Conservation (phyloP, 2,888 invertebrate species). For the Melieria picta region DNA sequence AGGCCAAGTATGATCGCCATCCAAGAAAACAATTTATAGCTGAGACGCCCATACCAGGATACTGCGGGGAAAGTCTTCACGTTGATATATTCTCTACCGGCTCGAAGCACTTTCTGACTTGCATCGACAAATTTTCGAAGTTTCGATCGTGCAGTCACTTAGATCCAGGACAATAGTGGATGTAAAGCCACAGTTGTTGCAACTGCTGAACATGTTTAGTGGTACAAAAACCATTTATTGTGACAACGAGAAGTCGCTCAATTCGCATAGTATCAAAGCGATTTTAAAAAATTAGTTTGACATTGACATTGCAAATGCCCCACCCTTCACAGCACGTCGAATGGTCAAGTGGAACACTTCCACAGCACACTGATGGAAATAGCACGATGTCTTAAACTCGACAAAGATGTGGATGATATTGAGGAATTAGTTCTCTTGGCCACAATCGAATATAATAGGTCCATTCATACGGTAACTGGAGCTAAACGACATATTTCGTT, state of each 20-base stretch:
- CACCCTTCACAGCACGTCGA: slow-evolving; percentile 38
- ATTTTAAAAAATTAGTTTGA: background rate
- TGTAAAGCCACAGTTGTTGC: background rate
- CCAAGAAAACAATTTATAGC: too few relatives aligned
- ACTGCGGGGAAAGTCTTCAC: too few relatives aligned
- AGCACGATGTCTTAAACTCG: slow-evolving; percentile 36
- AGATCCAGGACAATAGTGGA: too few relatives aligned
- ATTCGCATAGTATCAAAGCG: slow-evolving; percentile 3
- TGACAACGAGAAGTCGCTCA: slow-evolving; percentile 11
- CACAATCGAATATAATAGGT: slow-evolving; percentile 19
- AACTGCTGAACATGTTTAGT: slow-evolving; percentile 35
- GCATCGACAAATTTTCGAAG: background rate
- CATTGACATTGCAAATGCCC: background rate
- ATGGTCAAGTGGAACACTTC: background rate
- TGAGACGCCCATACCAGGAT: too few relatives aligned
- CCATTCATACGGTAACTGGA: background rate
- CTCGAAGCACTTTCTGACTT: too few relatives aligned
- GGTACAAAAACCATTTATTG: slow-evolving; percentile 31
- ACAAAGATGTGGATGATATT: slow-evolving; percentile 9
- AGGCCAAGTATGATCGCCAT: too few relatives aligned
- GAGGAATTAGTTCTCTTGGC: slow-evolving; percentile 3
- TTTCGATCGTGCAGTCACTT: too few relatives aligned
- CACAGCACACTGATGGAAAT: slow-evolving; percentile 38
- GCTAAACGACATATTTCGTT: background rate
- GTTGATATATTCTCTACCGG: too few relatives aligned